Evolutionary conservation across 2,113 vertebrate species (phyloP), one percentile per base, ranked within the genome.

Genomic region (Sinocyclocheilus grahami): DNA sequence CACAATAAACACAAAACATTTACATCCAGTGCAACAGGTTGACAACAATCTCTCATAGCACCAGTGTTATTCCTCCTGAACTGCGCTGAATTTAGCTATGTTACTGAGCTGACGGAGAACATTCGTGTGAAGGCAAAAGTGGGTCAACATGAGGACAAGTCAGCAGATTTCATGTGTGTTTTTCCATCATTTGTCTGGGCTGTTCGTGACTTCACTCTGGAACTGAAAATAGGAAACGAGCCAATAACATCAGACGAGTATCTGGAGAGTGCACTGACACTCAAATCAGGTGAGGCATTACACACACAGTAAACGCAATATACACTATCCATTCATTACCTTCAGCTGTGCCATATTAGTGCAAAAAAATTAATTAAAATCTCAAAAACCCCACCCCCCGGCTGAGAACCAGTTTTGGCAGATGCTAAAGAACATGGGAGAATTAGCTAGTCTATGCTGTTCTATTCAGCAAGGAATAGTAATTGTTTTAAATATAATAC

Each of bases 101-200:
- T 60, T 60, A 60, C 58, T 10, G 58, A 60, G 58, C 22, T 60
- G 58, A 60, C 20, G 0, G 58, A 60, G 58, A 60, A 60, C 22
- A 94, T 95, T 85, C 92, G 86, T 53, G 77, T 91, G 18, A 95
- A 93, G 85, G 85, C 93, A 4, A 5, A 39, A 1, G 10, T 5
- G 16, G 53, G 69, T 16, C 37, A 24, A 3, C 30, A 85, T 3
- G 80, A 89, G 0, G 88, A 92, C 4, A 30, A 77, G 53, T 88
- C 91, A 0, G 18, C 77, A 0, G 87, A 93, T 3, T 94, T 94
- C 76, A 86, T 90, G 33, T 79, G 82, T 14, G 90, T 93, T 86
- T 94, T 95, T 67, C 95, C 95, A 18, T 89, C 92, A 0, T 95
- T 95, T 69, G 81, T 39, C 5, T 39, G 39, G 39, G 39, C 5